Percentiles rank a stretch among this genome's conserved stretches.
Conservation (phyloP, 2,113 vertebrate genomes). For the Nerophis ophidion region DNA sequence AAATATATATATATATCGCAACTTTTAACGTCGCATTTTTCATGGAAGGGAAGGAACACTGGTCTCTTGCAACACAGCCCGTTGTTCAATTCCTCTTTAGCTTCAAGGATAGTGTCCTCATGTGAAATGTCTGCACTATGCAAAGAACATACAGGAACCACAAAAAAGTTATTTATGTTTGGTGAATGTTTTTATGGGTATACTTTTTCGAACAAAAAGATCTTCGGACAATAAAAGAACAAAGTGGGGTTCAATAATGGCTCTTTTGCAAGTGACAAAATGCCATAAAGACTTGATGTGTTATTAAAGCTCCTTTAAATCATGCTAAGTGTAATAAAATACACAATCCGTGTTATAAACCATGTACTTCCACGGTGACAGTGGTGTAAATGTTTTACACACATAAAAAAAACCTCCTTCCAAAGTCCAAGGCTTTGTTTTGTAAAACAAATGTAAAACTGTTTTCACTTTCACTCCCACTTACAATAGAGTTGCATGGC, state of each 20-base stretch:
- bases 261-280: too few relatives aligned
- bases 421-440: slow-evolving; percentile 27
- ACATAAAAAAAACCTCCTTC: not conserved
- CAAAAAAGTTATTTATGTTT: not conserved
- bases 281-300: not conserved
- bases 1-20: too few relatives aligned
- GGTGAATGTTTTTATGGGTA: too few relatives aligned
- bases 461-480: not conserved
- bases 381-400: slow-evolving; percentile 33
- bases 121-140: not conserved
- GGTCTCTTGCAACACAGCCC: slow-evolving; percentile 2
- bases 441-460: too few relatives aligned
- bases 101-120: not conserved
- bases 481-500: not conserved
- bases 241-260: too few relatives aligned
- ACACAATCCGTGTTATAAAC: slow-evolving; percentile 1
- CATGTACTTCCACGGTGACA: slow-evolving; percentile 8
- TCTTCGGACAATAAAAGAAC: too few relatives aligned
- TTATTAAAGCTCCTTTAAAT: not conserved
- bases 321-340: slow-evolving; percentile 11
- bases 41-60: too few relatives aligned
- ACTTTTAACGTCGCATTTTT: too few relatives aligned
- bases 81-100: slow-evolving; percentile 4
- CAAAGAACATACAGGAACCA: not conserved
- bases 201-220: too few relatives aligned